These are phyloP conservation scores for Drosophila pachea DNA, from an alignment of 1,140 invertebrate species.

Conservation along the genomic window DNA sequence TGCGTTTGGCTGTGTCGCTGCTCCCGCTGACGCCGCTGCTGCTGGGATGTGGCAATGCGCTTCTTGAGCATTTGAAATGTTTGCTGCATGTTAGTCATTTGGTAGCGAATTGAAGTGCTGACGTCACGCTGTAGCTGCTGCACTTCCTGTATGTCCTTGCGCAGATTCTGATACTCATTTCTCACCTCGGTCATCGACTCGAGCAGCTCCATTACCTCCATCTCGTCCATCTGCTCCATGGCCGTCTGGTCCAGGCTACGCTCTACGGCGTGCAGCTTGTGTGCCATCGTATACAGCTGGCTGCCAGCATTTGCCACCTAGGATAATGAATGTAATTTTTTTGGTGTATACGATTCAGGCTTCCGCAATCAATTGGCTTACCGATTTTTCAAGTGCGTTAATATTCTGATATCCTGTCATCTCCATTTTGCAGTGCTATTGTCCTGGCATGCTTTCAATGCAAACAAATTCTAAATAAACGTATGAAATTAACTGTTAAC, in stretches of 20 bases:
- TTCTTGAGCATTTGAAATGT: conserved; percentile 77
- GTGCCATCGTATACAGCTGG: conserved; percentile 75
- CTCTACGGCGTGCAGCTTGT: conserved; percentile 75
- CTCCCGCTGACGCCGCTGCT: conserved; percentile 35
- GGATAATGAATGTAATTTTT: not conserved
- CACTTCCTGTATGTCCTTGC: conserved; percentile 81
- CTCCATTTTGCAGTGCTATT: conserved; percentile 40
- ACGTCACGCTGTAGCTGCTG: conserved; percentile 82
- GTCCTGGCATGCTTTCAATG: conserved; percentile 16
- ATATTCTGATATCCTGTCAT: conserved; percentile 71
- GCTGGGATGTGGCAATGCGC: conserved; percentile 63
- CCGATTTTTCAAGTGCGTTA: conserved; percentile 75
- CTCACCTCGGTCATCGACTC: conserved; percentile 81
- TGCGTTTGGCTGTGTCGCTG: conserved; percentile 10
- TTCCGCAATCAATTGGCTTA: conserved; percentile 30
- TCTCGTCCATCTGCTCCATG: conserved; percentile 76
- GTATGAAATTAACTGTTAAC: not conserved
- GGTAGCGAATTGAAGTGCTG: conserved; percentile 80
- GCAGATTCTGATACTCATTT: conserved; percentile 81
- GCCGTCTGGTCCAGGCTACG: conserved; percentile 69
- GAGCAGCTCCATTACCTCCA: conserved; percentile 81
- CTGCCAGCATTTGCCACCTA: conserved; percentile 76
- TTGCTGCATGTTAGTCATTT: conserved; percentile 75
- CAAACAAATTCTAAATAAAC: not conserved
- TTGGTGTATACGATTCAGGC: not conserved